Evolutionary conservation across 2,797 vertebrate genomes (phyloP).

Genomic region (Schizothorax lantsangensis): DNA sequence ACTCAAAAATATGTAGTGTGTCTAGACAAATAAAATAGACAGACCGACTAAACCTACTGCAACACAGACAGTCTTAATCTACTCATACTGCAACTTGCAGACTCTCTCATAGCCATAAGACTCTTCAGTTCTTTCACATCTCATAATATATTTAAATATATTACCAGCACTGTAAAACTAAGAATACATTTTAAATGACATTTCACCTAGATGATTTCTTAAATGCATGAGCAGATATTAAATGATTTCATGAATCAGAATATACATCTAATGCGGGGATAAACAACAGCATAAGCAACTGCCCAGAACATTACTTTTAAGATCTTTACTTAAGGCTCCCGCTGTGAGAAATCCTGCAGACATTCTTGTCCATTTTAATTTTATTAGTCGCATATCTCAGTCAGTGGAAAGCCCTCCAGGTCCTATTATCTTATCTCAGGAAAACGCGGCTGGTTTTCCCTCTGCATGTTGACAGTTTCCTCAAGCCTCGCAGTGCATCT

Average conservation of each 20-base stretch:
- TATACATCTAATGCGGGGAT: background rate
- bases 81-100: background rate
- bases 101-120: background rate
- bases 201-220: background rate
- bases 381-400: constrained; percentile 67
- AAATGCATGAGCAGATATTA: background rate
- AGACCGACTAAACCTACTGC: background rate
- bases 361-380: constrained; percentile 65
- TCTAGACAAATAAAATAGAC: background rate
- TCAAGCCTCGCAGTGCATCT: constrained; percentile 64
- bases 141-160: constrained; percentile 9
- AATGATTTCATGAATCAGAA: background rate
- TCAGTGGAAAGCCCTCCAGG: constrained; percentile 68
- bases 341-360: constrained; percentile 53
- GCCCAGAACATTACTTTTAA: constrained; percentile 24
- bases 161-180: background rate
- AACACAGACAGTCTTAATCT: background rate
- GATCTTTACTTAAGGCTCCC: constrained; percentile 32
- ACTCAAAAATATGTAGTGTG: background rate
- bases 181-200: background rate
- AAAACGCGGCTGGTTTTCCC: constrained; percentile 62
- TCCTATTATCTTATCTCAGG: constrained; percentile 61
- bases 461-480: constrained; percentile 57
- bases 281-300: constrained; percentile 23
- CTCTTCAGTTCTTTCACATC: constrained; percentile 24